Evolutionary conservation across 2,888 invertebrate species (phyloP), one percentile per base, ranked within the genome.

Genomic region (Hypsopygia costalis): DNA sequence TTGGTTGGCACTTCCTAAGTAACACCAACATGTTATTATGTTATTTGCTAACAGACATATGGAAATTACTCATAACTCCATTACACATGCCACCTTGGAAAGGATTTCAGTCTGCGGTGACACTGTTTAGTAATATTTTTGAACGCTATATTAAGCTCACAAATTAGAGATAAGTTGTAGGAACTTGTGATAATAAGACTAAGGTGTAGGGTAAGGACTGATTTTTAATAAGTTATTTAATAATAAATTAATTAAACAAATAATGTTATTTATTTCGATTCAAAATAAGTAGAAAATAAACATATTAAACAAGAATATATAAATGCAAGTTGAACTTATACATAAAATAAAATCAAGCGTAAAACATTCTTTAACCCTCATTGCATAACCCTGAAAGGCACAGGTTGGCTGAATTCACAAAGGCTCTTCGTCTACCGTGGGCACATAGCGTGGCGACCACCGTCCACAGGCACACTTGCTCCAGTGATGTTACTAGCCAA

Each of bases 371-470:
- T 16, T 3, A 16, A 16, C 4, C 4, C 16, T 16, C 4, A 32
- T 12, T 20, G 11, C 6, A 5, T 11, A 20, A 3, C n/a, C 8
- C 9, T 16, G 11, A 40, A 36, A 37, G 27, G 38, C 43, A 43
- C 40, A 32, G 36, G 25, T 34, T 21, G 28, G 3, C 9, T 21
- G 16, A 28, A 9, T 16, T 10, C 11, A 12, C 11, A 5, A 8
- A 25, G 11, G 10, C 20, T 7, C 3, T 5, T 1, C 11, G 21
- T 28, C 91, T 92, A 97, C 62, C 98, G 92, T 6, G 98, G 97
- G 62, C 98, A 98, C 94, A 97, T 95, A 4, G 95, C 95, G 77
- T 97, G 96, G 34, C 98, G 91, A 0, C 99, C 99, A 11, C 99
- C 99, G 78, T 99, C 99, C 0, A 98, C 95, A 0, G 97, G 95